A percentile compares a stretch with the other conserved stretches of the same genome.
These are phyloP conservation scores for Stegodyphus mimosarum DNA, from an alignment of 1,140 invertebrate species.

Conservation along the genomic window DNA sequence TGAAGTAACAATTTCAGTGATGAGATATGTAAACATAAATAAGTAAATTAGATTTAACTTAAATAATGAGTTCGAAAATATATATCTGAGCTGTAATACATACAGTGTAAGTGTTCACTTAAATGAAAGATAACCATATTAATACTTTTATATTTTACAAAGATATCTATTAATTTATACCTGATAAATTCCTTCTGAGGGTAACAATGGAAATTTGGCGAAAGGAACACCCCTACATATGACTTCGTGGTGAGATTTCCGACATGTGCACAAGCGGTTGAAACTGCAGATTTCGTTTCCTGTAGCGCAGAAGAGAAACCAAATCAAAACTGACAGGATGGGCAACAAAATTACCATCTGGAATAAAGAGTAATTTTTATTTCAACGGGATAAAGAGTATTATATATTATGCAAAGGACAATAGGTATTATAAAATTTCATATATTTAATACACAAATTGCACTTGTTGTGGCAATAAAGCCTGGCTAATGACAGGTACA, in stretches of 20 bases:
- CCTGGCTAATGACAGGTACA: neutral
- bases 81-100: no score
- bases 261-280: conserved; percentile 76
- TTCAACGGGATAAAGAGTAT: neutral
- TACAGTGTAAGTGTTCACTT: no score
- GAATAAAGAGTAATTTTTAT: neutral
- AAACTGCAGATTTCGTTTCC: conserved; percentile 70
- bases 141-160: no score
- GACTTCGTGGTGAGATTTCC: conserved; percentile 70
- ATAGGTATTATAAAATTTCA: neutral
- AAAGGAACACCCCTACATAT: conserved; percentile 75
- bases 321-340: conserved; percentile 16
- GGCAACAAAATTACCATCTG: conserved; percentile 27
- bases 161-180: conserved; percentile 60
- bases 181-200: conserved; percentile 72
- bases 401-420: neutral
- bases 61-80: no score
- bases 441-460: neutral
- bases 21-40: no score
- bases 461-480: no score
- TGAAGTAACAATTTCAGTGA: no score
- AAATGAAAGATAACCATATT: no score
- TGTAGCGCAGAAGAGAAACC: neutral
- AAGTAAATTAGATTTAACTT: no score
- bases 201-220: conserved; percentile 73